Evolutionary conservation across 2,113 vertebrate genomes (phyloP), one percentile per base, ranked within the genome.

Genomic region (Candoia aspera): DNA sequence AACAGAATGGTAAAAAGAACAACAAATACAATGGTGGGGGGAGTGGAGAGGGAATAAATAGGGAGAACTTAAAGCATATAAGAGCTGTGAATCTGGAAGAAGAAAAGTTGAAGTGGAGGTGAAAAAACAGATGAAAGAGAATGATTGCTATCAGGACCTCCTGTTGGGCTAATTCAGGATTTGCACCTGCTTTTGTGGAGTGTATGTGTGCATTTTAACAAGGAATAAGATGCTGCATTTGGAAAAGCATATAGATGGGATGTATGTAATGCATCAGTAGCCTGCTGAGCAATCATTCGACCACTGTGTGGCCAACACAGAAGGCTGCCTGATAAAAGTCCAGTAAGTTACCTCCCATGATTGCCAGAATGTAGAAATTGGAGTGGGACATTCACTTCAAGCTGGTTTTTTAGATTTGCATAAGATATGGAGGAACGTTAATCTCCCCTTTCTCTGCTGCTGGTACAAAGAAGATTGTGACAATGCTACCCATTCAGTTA

Each of bases 191-290:
- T 64, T 84, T 87, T 59, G 57, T 23, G 17, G 88, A 46, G 92
- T 26, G 23, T 33, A 6, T 21, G 33, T 1, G 17, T 9, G 84
- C 59, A 33, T 90, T 93, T 89, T 87, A 90, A 90, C 87, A 90
- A 93, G 42, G 8, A 53, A 8, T 33, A 90, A 90, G 55, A 90
- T 26, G 90, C n/a, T 57, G 58, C 88, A 88, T 87, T 17, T 90
- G 73, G 84, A 93, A 91, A 89, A 64, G 26, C 90, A 88, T 46
- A 83, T 17, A 90, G 86, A 6, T 87, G 62, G 57, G 24, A 33
- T 42, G 55, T 0, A 3, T 24, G 11, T 84, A 84, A 87, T 2
- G 29, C n/a, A 87, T 21, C 86, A 33, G 13, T 10, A 54, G 37
- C n/a, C n/a, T 54, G 1, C 88, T 91, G 85, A 87, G 55, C 86